Conservation (phyloP, 2,797 vertebrate genomes). For the Malacoctenus gilli region DNA sequence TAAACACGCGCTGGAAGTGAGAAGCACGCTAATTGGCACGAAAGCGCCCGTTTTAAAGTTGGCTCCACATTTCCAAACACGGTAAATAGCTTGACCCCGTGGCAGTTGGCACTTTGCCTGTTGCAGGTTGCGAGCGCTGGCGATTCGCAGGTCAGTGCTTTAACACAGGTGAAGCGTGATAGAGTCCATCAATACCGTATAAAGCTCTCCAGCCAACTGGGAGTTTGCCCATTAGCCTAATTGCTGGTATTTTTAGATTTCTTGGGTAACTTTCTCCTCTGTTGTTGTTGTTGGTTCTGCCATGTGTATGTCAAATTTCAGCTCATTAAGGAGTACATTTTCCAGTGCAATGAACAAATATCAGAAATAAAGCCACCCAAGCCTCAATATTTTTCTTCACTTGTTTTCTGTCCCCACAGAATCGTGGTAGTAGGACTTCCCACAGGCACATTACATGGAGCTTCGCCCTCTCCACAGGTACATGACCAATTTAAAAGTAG, state of each 20-base stretch:
- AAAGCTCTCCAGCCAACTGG: slow-evolving; percentile 47
- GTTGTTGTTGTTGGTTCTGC: too few species aligned
- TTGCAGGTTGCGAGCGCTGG: slow-evolving; percentile 25
- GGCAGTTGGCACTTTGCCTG: not conserved
- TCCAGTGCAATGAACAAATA: too few species aligned
- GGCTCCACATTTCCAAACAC: too few species aligned
- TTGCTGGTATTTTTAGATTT: slow-evolving; percentile 39
- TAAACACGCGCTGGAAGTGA: not conserved
- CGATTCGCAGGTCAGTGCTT: slow-evolving; percentile 19
- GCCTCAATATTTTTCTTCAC: too few species aligned
- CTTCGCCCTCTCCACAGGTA: not conserved
- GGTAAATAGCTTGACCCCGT: not conserved
- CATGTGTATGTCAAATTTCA: too few species aligned
- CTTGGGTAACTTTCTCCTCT: not conserved
- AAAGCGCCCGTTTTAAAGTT: not conserved
- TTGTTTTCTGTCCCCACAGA: not conserved
- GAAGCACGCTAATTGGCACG: not conserved
- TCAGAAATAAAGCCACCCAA: too few species aligned
- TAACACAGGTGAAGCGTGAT: slow-evolving; percentile 36
- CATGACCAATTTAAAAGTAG: slow-evolving; percentile 31
- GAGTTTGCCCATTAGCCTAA: slow-evolving; percentile 29
- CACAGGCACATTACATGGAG: not conserved
- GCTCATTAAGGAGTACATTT: too few species aligned
- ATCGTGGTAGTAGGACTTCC: not conserved
- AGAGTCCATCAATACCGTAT: slow-evolving; percentile 33